Evolutionary conservation across 2,113 vertebrate species (phyloP), one percentile per base, ranked within the genome.

Genomic region (Vulpes vulpes): DNA sequence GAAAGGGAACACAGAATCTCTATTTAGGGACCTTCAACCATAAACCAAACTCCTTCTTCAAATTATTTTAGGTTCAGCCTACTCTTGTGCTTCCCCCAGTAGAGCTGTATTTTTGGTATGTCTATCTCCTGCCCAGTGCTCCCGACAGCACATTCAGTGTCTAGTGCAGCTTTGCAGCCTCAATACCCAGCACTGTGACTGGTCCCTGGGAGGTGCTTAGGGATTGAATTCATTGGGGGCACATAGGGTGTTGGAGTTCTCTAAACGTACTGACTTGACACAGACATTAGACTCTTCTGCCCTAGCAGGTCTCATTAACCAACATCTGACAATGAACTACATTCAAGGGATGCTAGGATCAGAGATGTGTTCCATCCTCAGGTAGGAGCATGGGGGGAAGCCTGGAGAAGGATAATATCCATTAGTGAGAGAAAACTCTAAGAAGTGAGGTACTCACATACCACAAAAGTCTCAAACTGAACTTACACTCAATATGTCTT

Each of bases 321-420:
- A 87, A 62, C 27, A 73, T 71, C 90, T n/a, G 20, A 19, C 9
- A 12, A 14, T 14, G 83, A 69, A 17, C 25, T 78, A 69, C 60
- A 78, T 76, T 93, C 6, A 12, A 38, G 53, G 19, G 23, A 91
- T 64, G 15, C 32, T 87, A 20, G 43, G 1, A 76, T 60, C 23
- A 90, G n/a, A 93, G 14, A 69, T 65, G 27, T 22, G 43, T 53
- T 20, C 51, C 19, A n/a, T n/a, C 10, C 8, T 55, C 30, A 35
- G 49, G 25, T 7, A 90, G 2, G 27, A 78, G 30, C 0, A 0
- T 12, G 35, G n/a, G 35, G 20, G 2, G 49, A 71, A 60, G 3
- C 8, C 60, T 59, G 35, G 16, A 17, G 43, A 8, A 64, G 6
- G 30, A n/a, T 43, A 57, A 51, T 65, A 78, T 14, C 43, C 23